These are phyloP conservation scores for Calephelis virginiensis DNA, from an alignment of 1,140 invertebrate species.

Conservation along the genomic window DNA sequence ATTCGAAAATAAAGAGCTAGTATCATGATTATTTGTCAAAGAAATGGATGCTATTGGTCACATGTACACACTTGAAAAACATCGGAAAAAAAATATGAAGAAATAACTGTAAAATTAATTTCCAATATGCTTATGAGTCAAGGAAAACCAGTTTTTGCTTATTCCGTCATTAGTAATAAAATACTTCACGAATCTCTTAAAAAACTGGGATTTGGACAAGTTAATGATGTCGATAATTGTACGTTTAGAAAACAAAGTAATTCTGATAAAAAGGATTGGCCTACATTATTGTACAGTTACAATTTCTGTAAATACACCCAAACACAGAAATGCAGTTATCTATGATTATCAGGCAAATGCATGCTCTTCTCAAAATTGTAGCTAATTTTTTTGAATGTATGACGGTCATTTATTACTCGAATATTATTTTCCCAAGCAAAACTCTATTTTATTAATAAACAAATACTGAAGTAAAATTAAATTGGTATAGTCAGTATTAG, in stretches of 20 bases:
- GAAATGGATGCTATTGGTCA: conserved; percentile 43
- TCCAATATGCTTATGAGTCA: conserved; percentile 36
- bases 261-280: too few relatives aligned
- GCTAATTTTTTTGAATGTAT: too few relatives aligned
- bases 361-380: too few relatives aligned
- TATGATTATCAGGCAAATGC: too few relatives aligned
- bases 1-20: conserved; percentile 33
- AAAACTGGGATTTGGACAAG: conserved; percentile 39
- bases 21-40: conserved; percentile 43
- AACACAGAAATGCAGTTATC: too few relatives aligned
- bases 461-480: too few relatives aligned
- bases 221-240: conserved; percentile 34
- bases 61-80: conserved; percentile 41
- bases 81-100: conserved; percentile 42
- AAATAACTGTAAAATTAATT: conserved; percentile 40
- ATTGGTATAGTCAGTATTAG: too few relatives aligned
- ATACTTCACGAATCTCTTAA: conserved; percentile 37
- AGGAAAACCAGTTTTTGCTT: conserved; percentile 38
- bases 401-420: too few relatives aligned
- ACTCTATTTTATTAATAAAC: too few relatives aligned
- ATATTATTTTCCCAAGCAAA: too few relatives aligned
- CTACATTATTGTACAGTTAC: too few relatives aligned
- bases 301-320: too few relatives aligned
- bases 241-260: conserved; percentile 3
- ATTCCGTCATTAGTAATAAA: conserved; percentile 37